Evolutionary conservation across 2,113 vertebrate genomes (phyloP).

Genomic region (Pyxicephalus adspersus): DNA sequence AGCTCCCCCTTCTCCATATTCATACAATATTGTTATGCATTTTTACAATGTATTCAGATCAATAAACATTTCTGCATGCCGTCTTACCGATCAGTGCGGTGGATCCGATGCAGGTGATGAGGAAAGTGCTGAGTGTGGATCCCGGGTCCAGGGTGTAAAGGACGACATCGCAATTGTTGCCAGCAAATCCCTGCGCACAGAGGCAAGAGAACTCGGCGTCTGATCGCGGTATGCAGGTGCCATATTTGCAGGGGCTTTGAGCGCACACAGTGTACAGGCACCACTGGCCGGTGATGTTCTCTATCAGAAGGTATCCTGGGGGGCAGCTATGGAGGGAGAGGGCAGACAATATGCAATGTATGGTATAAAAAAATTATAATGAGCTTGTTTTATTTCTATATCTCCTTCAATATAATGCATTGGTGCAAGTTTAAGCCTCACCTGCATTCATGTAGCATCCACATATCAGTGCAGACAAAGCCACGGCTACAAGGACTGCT

Average conservation of each 20-base stretch:
- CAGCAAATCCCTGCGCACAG: slow-evolving; percentile 80
- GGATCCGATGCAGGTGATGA: slow-evolving; percentile 88
- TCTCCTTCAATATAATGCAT: too few relatives aligned
- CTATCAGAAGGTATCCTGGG: slow-evolving; percentile 76
- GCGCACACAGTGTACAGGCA: slow-evolving; percentile 83
- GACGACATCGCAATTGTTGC: slow-evolving; percentile 78
- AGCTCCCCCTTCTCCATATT: too few relatives aligned
- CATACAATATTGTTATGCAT: too few relatives aligned
- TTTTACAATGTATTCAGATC: too few relatives aligned
- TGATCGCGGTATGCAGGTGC: slow-evolving; percentile 81
- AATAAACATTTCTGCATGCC: too few relatives aligned
- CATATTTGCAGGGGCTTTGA: slow-evolving; percentile 78
- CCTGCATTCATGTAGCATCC: slow-evolving; percentile 90
- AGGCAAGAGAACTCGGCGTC: slow-evolving; percentile 79
- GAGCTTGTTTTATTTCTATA: too few relatives aligned
- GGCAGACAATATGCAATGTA: too few relatives aligned
- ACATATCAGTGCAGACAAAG: slow-evolving; percentile 85
- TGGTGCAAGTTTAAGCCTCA: too few relatives aligned
- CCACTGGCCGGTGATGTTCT: slow-evolving; percentile 77
- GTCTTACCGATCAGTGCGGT: slow-evolving; percentile 81
- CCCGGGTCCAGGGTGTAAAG: slow-evolving; percentile 83
- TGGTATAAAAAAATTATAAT: too few relatives aligned
- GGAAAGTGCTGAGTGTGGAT: slow-evolving; percentile 86
- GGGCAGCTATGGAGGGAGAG: slow-evolving; percentile 74
- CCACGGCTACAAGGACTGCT: slow-evolving; percentile 81